These are phyloP conservation scores for Pseudorhiza aurosa DNA, from an alignment of 30 jellyfish, hydroid and myxozoan species.

Conservation along the genomic window DNA sequence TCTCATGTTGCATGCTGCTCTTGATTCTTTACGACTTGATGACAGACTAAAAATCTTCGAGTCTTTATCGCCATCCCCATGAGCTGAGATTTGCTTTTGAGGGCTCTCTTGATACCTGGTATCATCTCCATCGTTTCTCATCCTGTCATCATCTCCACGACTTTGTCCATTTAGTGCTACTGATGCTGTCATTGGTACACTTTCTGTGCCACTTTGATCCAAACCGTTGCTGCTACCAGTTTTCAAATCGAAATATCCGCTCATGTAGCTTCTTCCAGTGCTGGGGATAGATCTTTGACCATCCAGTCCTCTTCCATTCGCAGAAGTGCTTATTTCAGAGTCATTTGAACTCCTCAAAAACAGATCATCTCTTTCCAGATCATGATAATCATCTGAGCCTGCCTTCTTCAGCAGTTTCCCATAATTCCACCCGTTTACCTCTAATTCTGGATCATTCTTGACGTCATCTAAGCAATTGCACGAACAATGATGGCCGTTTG, in stretches of 20 bases:
- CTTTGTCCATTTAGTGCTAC: too few relatives aligned
- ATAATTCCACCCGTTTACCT: slow-evolving; percentile 39
- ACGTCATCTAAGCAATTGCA: slow-evolving; percentile 65
- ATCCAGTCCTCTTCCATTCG: background rate
- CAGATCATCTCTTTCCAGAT: slow-evolving; percentile 18
- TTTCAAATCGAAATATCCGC: slow-evolving; percentile 12
- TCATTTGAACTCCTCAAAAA: background rate
- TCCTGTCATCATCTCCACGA: too few relatives aligned
- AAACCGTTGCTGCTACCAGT: background rate
- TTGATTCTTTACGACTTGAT: too few relatives aligned
- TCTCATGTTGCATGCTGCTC: too few relatives aligned
- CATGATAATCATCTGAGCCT: background rate
- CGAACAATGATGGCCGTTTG: slow-evolving; percentile 77
- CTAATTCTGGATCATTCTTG: slow-evolving; percentile 39
- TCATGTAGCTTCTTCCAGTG: slow-evolving; percentile 20
- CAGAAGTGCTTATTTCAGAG: background rate
- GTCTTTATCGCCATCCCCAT: too few relatives aligned
- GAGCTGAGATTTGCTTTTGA: too few relatives aligned
- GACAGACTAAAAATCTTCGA: too few relatives aligned
- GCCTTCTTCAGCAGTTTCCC: slow-evolving; percentile 11
- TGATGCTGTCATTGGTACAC: too few relatives aligned
- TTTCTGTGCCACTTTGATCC: background rate
- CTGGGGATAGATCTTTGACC: background rate
- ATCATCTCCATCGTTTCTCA: too few relatives aligned
- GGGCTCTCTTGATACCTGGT: too few relatives aligned